A percentile compares a stretch with the other conserved stretches of the same genome.
phyloP scores from a whole-genome alignment of 2,888 invertebrate genomes.

The Cyclophora punctaria region DNA sequence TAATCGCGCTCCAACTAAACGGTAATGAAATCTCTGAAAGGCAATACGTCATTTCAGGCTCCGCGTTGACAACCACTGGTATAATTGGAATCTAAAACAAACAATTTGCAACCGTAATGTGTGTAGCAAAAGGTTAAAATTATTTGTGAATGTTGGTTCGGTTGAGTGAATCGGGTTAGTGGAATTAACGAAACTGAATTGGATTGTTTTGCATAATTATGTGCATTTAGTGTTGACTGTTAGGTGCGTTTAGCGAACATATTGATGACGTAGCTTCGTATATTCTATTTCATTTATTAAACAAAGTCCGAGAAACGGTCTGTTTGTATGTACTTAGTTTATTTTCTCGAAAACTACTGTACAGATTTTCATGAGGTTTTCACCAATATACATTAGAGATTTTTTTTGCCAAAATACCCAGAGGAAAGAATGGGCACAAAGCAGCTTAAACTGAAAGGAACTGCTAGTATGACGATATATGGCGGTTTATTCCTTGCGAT shows the following conservation, averaged over 20 bases:
- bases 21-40: constrained; percentile 18
- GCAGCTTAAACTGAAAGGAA: no score
- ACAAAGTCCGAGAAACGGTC: no score
- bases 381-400: no score
- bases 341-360: no score
- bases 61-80: constrained; percentile 12
- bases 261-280: no score
- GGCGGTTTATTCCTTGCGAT: no score
- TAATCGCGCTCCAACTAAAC: constrained; percentile 14
- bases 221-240: constrained; percentile 7
- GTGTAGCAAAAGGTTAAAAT: constrained; percentile 6
- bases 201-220: constrained; percentile 15
- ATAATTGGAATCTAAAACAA: constrained; percentile 10
- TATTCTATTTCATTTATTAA: no score
- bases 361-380: no score
- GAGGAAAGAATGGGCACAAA: no score
- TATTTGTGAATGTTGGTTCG: constrained; percentile 2
- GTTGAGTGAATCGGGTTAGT: constrained; percentile 12
- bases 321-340: no score
- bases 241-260: not conserved
- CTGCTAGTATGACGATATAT: no score
- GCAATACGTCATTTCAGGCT: constrained; percentile 16
- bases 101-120: constrained; percentile 10
- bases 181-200: constrained; percentile 10
- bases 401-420: no score